phyloP scores from a whole-genome alignment of 2,113 vertebrate species.

The Peromyscus polionotus region DNA sequence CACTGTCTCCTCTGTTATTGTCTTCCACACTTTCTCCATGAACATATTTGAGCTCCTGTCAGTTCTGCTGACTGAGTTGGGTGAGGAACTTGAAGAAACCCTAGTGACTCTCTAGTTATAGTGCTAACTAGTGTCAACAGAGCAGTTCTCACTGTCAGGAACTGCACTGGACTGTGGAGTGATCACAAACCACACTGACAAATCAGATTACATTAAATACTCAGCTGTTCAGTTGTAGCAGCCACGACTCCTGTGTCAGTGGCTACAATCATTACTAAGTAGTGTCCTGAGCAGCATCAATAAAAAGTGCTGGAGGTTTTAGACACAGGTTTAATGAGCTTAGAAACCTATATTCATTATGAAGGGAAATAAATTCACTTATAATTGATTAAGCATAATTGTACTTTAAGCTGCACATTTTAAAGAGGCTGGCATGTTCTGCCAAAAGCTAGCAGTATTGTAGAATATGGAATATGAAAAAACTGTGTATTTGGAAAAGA shows the following conservation, averaged over 20 bases:
- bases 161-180: background rate
- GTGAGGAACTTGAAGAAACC: background rate
- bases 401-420: background rate
- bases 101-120: background rate
- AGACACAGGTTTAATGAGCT: background rate
- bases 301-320: background rate
- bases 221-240: background rate
- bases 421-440: background rate
- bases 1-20: background rate
- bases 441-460: background rate
- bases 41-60: background rate
- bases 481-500: background rate
- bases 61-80: background rate
- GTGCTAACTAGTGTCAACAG: too few species aligned
- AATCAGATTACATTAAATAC: background rate
- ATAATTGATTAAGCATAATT: background rate
- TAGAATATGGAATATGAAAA: background rate
- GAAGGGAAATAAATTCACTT: background rate
- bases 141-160: background rate
- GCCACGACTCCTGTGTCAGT: background rate
- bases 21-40: background rate
- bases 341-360: background rate
- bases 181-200: background rate
- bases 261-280: background rate
- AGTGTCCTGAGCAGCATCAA: background rate